Conservation (phyloP, 2,113 vertebrate species). For the Gavia stellata region DNA sequence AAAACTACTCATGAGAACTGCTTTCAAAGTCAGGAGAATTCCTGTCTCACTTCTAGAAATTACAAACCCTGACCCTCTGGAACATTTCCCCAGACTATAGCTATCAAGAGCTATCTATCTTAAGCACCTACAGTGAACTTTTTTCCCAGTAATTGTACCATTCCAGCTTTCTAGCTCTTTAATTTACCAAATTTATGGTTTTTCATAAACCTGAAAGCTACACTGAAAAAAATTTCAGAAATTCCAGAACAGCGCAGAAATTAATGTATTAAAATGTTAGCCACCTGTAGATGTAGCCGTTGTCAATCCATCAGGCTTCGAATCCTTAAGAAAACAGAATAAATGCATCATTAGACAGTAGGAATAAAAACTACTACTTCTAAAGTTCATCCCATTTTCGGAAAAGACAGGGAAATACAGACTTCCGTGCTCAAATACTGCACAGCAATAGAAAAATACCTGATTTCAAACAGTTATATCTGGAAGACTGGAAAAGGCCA, state of each 20-base stretch:
- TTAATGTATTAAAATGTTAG: constrained; percentile 30
- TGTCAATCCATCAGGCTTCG: constrained; percentile 81
- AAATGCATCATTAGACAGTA: constrained; percentile 27
- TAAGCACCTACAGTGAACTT: not conserved
- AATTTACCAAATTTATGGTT: not conserved
- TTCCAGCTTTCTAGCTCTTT: not conserved
- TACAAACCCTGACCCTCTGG: not conserved
- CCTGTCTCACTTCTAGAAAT: not conserved
- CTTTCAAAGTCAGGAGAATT: not conserved
- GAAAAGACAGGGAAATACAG: not conserved
- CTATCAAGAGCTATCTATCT: not conserved
- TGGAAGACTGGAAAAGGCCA: not conserved
- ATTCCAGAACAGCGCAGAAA: not conserved
- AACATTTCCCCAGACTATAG: not conserved
- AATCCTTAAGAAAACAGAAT: constrained; percentile 62
- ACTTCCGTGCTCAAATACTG: not conserved
- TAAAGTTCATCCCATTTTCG: not conserved
- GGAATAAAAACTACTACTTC: not conserved
- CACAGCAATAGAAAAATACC: not conserved
- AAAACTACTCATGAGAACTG: not conserved
- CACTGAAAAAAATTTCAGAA: not conserved
- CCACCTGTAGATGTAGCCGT: constrained; percentile 82
- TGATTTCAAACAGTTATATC: not conserved
- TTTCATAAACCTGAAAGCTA: not conserved
- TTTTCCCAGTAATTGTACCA: not conserved